Conservation (phyloP, 1,140 invertebrate genomes). For the Drosophila tsacasi region DNA sequence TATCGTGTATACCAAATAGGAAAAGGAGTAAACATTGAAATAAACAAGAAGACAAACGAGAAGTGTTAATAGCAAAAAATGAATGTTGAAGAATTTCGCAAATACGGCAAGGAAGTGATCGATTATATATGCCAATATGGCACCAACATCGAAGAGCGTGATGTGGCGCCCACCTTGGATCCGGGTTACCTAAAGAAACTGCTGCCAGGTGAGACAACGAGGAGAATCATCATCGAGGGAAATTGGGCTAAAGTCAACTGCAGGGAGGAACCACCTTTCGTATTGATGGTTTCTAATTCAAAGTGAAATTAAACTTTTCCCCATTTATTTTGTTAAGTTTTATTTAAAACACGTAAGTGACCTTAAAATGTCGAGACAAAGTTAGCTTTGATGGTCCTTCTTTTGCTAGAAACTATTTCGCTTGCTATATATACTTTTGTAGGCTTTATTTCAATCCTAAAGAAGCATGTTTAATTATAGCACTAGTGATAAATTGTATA, state of each 20-base stretch:
- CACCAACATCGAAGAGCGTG: constrained; percentile 89
- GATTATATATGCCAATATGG: constrained; percentile 97
- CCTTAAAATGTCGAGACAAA: background rate
- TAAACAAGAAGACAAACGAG: constrained; percentile 21
- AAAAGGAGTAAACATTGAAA: constrained; percentile 9
- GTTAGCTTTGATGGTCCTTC: background rate
- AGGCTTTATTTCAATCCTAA: background rate
- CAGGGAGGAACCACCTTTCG: no score
- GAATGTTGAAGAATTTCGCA: constrained; percentile 93
- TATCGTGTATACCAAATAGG: background rate
- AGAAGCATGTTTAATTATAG: constrained; percentile 44
- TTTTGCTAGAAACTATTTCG: background rate
- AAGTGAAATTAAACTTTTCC: background rate
- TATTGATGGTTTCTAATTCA: background rate
- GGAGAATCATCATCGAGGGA: background rate
- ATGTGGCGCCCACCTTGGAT: constrained; percentile 94
- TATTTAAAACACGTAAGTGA: background rate
- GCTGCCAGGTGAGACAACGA: constrained; percentile 85
- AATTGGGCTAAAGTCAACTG: background rate
- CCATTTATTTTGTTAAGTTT: no score
- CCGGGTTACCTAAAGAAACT: constrained; percentile 93
- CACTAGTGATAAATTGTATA: constrained; percentile 61
- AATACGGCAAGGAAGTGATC: constrained; percentile 94
- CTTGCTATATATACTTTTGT: background rate
- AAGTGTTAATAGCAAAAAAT: constrained; percentile 86